Percentiles rank a stretch among this genome's conserved stretches.
phyloP scores from a whole-genome alignment of 2,888 invertebrate genomes.

The Callinectes sapidus region DNA sequence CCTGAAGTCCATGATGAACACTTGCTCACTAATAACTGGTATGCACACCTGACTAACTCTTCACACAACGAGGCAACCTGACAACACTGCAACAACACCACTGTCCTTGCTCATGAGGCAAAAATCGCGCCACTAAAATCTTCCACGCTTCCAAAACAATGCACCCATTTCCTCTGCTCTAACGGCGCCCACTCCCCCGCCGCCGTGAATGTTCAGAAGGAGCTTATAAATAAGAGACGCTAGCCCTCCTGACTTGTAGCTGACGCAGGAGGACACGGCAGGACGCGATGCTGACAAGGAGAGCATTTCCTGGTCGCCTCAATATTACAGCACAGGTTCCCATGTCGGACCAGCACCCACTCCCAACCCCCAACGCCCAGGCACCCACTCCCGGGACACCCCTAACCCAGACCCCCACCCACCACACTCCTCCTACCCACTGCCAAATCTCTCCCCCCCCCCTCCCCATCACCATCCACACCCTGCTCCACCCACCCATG shows the following conservation, averaged over 20 bases:
- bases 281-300: conserved; percentile 62
- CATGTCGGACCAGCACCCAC: conserved; percentile 48
- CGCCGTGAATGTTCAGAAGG: conserved; percentile 45
- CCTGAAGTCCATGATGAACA: background rate
- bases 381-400: conserved; percentile 22
- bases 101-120: conserved; percentile 39
- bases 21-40: conserved; percentile 15
- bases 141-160: conserved; percentile 40
- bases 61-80: conserved; percentile 6
- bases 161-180: conserved; percentile 24
- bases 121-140: conserved; percentile 1
- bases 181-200: conserved; percentile 32
- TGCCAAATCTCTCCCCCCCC: conserved; percentile 29
- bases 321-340: conserved; percentile 62
- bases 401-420: conserved; percentile 9
- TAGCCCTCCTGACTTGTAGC: conserved; percentile 54
- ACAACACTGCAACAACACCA: conserved; percentile 39
- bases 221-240: conserved; percentile 47
- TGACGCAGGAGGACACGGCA: conserved; percentile 62
- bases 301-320: conserved; percentile 65
- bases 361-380: conserved; percentile 34
- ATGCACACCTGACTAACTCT: background rate
- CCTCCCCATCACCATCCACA: background rate
- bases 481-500: background rate
- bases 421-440: conserved; percentile 26